Conservation (phyloP, 1,140 invertebrate genomes). For the Macrotrachela quadricornifera region DNA sequence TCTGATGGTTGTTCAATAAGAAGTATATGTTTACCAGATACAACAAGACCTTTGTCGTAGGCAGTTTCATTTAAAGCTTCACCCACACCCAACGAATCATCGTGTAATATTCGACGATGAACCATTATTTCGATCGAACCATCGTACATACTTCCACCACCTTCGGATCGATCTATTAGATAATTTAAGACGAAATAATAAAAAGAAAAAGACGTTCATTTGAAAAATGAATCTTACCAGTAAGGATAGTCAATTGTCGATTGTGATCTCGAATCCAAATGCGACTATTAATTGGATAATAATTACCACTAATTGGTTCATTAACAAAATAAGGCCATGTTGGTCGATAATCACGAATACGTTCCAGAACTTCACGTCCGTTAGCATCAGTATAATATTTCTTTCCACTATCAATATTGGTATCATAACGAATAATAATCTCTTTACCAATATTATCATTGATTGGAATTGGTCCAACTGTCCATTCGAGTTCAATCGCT, state of each 20-base stretch:
- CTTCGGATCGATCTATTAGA: slow-evolving; percentile 66
- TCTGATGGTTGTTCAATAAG: slow-evolving; percentile 21
- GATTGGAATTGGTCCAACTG: slow-evolving; percentile 71
- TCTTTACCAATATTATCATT: slow-evolving; percentile 35
- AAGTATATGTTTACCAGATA: slow-evolving; percentile 40
- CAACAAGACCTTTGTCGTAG: slow-evolving; percentile 47
- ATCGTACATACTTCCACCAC: slow-evolving; percentile 50
- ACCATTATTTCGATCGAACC: slow-evolving; percentile 44
- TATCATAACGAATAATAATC: slow-evolving; percentile 8
- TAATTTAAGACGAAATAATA: too few relatives aligned
- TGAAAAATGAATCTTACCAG: background rate
- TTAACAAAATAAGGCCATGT: slow-evolving; percentile 43
- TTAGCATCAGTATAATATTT: slow-evolving; percentile 81
- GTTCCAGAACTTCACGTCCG: slow-evolving; percentile 59
- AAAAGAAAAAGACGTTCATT: slow-evolving; percentile 36
- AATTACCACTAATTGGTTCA: slow-evolving; percentile 58
- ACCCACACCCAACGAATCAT: slow-evolving; percentile 74
- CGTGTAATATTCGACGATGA: slow-evolving; percentile 57
- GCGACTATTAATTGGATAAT: slow-evolving; percentile 69
- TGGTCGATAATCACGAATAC: slow-evolving; percentile 43
- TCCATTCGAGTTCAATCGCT: slow-evolving; percentile 65
- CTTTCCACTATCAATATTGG: slow-evolving; percentile 32
- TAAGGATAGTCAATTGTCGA: background rate
- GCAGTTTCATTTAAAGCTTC: slow-evolving; percentile 72
- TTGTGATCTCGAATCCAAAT: slow-evolving; percentile 34